phyloP scores from a whole-genome alignment of 2,888 invertebrate genomes.

The Rugalucina vietnamica region DNA sequence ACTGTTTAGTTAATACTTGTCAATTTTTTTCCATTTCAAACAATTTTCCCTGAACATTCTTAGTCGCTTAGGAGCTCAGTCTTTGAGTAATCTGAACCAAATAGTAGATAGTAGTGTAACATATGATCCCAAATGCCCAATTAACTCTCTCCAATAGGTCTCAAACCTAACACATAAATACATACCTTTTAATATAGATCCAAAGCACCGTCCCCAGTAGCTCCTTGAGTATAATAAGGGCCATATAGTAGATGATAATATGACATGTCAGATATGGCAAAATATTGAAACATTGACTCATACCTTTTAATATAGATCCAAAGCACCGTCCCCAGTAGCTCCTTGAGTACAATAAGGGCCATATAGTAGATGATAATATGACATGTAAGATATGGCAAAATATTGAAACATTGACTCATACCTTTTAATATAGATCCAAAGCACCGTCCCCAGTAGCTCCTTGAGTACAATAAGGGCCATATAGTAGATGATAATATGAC shows the following conservation, averaged over 20 bases:
- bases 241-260: constrained; percentile 78
- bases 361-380: constrained; percentile 79
- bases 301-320: constrained; percentile 83
- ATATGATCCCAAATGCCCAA: too few species aligned
- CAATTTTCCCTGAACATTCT: too few species aligned
- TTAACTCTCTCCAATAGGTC: too few species aligned
- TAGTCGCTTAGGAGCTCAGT: too few species aligned
- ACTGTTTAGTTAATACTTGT: too few species aligned
- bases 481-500: constrained; percentile 79
- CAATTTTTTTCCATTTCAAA: too few species aligned
- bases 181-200: constrained; percentile 81
- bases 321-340: constrained; percentile 79
- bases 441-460: constrained; percentile 79
- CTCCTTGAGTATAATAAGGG: constrained; percentile 79
- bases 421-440: constrained; percentile 82
- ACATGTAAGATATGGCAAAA: constrained; percentile 62
- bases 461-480: constrained; percentile 79
- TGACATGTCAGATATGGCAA: constrained; percentile 73
- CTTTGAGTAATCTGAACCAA: constrained; percentile 76
- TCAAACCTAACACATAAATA: too few species aligned
- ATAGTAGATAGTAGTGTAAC: constrained; percentile 79
- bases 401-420: constrained; percentile 36
- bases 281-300: constrained; percentile 18
- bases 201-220: constrained; percentile 80
- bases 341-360: constrained; percentile 77